Evolutionary conservation across 2,888 invertebrate species (phyloP).

Genomic region (Rhagophthalmus giganteus): DNA sequence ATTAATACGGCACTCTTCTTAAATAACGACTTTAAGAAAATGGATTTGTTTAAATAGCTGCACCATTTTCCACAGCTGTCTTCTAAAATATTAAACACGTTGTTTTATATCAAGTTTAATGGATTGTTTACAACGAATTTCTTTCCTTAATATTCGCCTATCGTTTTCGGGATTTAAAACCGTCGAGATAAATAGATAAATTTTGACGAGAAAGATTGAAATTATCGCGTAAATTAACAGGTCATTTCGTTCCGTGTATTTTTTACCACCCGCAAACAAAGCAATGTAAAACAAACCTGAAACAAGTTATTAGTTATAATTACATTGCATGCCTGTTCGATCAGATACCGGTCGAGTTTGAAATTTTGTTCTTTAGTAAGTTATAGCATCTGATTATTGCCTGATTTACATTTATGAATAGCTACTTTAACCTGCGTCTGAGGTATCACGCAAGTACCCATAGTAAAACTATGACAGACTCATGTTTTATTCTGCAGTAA

Average conservation of each 20-base stretch:
- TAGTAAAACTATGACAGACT: conserved; percentile 44
- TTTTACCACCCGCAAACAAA: conserved; percentile 21
- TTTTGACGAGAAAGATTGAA: too few species aligned
- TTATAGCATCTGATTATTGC: conserved; percentile 53
- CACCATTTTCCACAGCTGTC: conserved; percentile 40
- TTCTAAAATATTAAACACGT: conserved; percentile 38
- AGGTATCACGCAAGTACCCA: conserved; percentile 45
- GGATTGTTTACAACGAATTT: conserved; percentile 20
- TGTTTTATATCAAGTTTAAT: conserved; percentile 33
- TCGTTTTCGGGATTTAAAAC: too few species aligned
- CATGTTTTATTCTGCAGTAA: conserved; percentile 40
- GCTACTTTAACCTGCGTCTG: conserved; percentile 39
- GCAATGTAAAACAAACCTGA: conserved; percentile 37
- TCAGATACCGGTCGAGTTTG: conserved; percentile 47
- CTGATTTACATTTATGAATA: conserved; percentile 51
- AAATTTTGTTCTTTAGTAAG: conserved; percentile 54
- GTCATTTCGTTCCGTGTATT: conserved; percentile 18
- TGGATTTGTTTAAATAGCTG: conserved; percentile 35
- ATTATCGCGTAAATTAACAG: conserved; percentile 14
- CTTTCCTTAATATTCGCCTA: conserved; percentile 1
- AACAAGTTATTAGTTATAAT: conserved; percentile 55
- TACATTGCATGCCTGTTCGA: conserved; percentile 48
- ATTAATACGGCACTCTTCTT: conserved; percentile 44
- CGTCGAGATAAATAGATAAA: too few species aligned
- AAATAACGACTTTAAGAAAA: conserved; percentile 40